Percentiles rank a stretch among this genome's conserved stretches.
These are phyloP conservation scores for Oscheius sp. DNA, from an alignment of 2,888 invertebrate species.

Conservation along the genomic window DNA sequence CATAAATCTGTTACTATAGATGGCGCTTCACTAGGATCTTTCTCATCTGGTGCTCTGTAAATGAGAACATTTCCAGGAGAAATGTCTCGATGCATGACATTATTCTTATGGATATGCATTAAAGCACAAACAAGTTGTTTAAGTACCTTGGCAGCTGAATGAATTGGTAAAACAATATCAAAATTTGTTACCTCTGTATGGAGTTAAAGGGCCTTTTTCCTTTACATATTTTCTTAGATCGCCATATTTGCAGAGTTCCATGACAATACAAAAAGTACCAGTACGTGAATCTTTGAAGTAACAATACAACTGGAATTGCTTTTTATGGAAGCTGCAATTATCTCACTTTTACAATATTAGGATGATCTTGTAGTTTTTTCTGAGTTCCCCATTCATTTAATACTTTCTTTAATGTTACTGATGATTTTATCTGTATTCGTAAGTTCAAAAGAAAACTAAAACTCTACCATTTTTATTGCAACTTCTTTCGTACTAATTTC, in stretches of 20 bases:
- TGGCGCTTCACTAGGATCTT: conserved; percentile 3
- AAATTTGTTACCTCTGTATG: conserved; percentile 35
- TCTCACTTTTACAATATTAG: conserved; percentile 16
- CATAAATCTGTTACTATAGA: background rate
- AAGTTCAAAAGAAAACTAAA: background rate
- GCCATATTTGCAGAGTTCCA: conserved; percentile 57
- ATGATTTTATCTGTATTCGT: conserved; percentile 6
- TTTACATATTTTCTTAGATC: conserved; percentile 46
- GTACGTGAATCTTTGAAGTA: no score
- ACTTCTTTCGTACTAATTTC: background rate
- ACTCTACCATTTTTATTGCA: background rate
- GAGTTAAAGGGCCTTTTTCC: conserved; percentile 40
- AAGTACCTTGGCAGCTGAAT: conserved; percentile 52
- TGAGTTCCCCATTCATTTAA: conserved; percentile 1
- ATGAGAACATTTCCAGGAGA: conserved; percentile 61
- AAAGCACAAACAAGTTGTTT: conserved; percentile 56
- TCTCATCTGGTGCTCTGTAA: background rate
- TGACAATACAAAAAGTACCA: conserved; percentile 49
- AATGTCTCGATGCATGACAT: conserved; percentile 57
- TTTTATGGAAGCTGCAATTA: background rate
- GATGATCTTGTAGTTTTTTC: conserved; percentile 1
- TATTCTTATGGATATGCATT: conserved; percentile 42
- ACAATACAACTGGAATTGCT: no score
- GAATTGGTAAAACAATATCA: background rate
- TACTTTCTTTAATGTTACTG: background rate